Conservation (phyloP, 2,888 invertebrate genomes). For the Mesorhabditis spiculigera region DNA sequence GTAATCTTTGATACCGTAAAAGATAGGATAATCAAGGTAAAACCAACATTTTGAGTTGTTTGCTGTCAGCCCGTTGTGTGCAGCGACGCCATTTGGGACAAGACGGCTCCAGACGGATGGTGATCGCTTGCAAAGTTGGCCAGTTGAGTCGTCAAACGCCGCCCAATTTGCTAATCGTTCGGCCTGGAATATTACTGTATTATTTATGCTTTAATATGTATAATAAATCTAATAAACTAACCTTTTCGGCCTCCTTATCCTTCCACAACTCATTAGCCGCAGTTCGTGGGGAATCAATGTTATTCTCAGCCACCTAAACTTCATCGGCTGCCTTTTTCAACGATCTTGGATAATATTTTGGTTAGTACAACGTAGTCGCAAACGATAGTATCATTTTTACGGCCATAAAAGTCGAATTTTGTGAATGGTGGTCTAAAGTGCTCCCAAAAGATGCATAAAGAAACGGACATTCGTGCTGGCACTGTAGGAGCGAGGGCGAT, state of each 20-base stretch:
- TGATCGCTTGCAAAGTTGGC: conserved; percentile 16
- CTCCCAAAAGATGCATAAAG: too few relatives aligned
- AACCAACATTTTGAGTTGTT: conserved; percentile 11
- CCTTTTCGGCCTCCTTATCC: conserved; percentile 25
- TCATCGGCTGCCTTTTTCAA: neutral
- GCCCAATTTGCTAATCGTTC: conserved; percentile 39
- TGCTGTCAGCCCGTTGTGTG: neutral
- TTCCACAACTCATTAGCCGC: conserved; percentile 28
- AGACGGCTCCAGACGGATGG: conserved; percentile 10
- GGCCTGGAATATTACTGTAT: conserved; percentile 11
- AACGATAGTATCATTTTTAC: neutral
- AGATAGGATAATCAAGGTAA: neutral
- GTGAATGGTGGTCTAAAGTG: too few relatives aligned
- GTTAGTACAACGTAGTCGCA: neutral
- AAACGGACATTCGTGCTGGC: neutral
- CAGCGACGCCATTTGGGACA: conserved; percentile 13
- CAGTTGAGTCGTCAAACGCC: conserved; percentile 5
- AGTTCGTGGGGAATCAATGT: conserved; percentile 2
- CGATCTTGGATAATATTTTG: neutral
- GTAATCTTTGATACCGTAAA: conserved; percentile 9
- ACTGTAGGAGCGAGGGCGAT: conserved; percentile 1
- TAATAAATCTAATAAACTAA: neutral
- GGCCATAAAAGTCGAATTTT: neutral
- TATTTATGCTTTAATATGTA: neutral
- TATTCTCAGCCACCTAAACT: neutral